These are phyloP conservation scores for Psophia crepitans DNA, from an alignment of 2,113 vertebrate species.

Conservation along the genomic window DNA sequence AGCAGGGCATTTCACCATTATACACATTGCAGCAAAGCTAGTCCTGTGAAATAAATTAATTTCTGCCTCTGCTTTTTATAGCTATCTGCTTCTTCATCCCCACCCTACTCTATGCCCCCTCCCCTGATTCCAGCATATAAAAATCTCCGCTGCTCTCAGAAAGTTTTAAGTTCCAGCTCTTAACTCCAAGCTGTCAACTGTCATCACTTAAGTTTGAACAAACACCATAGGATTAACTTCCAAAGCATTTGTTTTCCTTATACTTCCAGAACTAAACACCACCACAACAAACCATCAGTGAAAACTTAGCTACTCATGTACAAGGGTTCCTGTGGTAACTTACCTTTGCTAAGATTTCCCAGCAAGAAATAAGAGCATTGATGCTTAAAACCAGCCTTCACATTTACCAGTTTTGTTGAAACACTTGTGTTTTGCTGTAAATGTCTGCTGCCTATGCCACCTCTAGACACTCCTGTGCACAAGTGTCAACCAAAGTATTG, in stretches of 20 bases:
- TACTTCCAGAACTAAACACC: not conserved
- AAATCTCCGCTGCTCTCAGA: not conserved
- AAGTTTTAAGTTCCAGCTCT: not conserved
- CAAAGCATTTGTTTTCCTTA: not conserved
- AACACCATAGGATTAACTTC: not conserved
- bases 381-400: not conserved
- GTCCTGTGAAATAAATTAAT: not conserved
- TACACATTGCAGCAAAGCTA: not conserved
- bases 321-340: not conserved
- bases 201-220: not conserved
- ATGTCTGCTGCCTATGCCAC: not conserved
- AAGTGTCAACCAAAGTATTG: not conserved
- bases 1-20: not conserved
- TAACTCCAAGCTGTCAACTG: not conserved
- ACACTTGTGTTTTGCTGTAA: not conserved
- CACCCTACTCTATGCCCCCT: not conserved
- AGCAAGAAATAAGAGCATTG: fast-evolving
- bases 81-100: not conserved
- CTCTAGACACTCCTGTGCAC: not conserved
- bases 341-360: not conserved
- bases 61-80: conserved; percentile 28
- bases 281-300: not conserved
- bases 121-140: not conserved
- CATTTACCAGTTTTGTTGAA: not conserved
- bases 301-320: not conserved